phyloP scores from a whole-genome alignment of 1,140 invertebrate genomes.

The Drosophila busckii region DNA sequence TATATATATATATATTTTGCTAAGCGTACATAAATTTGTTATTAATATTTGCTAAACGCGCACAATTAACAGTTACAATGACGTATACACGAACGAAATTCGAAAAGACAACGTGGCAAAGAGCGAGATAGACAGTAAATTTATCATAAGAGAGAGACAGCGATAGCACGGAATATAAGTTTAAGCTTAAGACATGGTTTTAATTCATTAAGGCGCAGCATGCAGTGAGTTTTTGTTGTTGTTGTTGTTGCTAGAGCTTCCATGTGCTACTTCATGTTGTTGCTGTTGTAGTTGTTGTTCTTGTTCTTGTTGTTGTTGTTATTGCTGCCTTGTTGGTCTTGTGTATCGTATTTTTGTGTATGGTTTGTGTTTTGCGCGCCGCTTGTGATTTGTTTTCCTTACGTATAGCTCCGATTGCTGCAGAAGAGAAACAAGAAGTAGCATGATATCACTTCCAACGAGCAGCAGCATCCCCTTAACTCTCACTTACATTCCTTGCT shows the following conservation, averaged over 20 bases:
- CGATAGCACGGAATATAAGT: constrained; percentile 6
- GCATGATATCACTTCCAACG: not conserved
- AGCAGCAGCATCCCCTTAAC: not conserved
- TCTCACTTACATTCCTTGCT: constrained; percentile 15
- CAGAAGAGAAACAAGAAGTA: constrained; percentile 13
- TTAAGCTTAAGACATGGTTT: constrained; percentile 5
- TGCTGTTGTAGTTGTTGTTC: constrained; percentile 3
- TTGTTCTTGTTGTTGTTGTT: constrained; percentile 9
- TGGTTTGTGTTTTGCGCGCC: constrained; percentile 17
- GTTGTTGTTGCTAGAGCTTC: constrained; percentile 18
- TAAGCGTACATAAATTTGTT: constrained; percentile 56
- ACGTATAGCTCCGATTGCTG: constrained; percentile 46
- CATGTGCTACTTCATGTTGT: not conserved
- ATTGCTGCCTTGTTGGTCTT: not conserved
- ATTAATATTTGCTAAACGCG: constrained; percentile 19
- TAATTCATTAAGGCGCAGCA: constrained; percentile 9
- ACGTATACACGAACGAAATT: constrained; percentile 6
- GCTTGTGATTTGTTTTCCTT: constrained; percentile 26
- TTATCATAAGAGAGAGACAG: not conserved
- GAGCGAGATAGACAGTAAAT: not conserved
- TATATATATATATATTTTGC: constrained; percentile 49
- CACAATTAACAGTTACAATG: constrained; percentile 11
- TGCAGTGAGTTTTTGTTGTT: constrained; percentile 5
- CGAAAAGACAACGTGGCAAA: constrained; percentile 12
- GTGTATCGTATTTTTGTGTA: not conserved